These are phyloP conservation scores for Psittacula echo DNA, from an alignment of 2,797 vertebrate species.

Conservation along the genomic window DNA sequence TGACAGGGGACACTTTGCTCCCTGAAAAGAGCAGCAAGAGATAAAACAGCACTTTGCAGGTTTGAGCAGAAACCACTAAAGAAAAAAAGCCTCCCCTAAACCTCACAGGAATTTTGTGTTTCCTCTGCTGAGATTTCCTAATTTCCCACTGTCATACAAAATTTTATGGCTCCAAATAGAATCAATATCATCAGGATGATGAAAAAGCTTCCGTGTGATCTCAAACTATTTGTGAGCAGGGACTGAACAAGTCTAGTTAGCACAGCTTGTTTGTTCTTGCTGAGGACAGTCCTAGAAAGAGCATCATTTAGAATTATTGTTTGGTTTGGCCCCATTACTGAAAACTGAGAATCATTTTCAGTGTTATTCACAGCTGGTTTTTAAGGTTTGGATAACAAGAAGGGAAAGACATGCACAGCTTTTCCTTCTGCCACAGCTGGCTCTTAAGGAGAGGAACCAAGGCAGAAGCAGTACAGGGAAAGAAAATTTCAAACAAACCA, in stretches of 20 bases:
- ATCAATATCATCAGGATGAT: background rate
- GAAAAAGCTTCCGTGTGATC: background rate
- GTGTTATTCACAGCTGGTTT: background rate
- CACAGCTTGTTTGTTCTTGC: background rate
- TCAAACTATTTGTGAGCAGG: background rate
- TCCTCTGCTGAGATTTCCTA: background rate
- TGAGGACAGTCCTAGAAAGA: background rate
- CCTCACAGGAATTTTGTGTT: background rate
- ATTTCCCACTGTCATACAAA: background rate
- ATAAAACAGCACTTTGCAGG: background rate
- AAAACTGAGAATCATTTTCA: background rate
- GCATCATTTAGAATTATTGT: background rate
- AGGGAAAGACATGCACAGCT: background rate
- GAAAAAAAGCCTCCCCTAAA: background rate
- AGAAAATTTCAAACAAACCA: background rate
- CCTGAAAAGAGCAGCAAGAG: background rate
- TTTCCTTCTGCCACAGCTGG: background rate
- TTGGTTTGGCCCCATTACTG: background rate
- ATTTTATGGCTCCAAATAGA: background rate
- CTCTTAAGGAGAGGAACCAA: background rate
- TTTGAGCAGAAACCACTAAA: background rate
- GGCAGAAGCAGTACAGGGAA: background rate
- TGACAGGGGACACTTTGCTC: background rate
- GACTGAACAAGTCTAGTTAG: background rate
- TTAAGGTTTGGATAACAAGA: background rate